These are phyloP conservation scores for Ophioninae sp. DNA, from an alignment of 2,888 invertebrate genomes.

Conservation along the genomic window DNA sequence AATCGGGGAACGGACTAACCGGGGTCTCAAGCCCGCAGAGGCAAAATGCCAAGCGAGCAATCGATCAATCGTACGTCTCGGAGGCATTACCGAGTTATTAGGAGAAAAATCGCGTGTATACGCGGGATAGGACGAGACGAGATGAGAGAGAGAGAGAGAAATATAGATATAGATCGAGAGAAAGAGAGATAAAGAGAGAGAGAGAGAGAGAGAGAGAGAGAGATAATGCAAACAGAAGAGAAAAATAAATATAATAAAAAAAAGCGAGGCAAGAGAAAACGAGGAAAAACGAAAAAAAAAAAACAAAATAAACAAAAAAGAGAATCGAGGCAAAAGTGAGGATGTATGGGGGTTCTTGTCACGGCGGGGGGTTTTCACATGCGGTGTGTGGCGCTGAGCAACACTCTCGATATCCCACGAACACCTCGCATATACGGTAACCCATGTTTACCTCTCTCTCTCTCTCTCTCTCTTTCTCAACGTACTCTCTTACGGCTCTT, in stretches of 20 bases:
- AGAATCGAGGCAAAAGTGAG: conserved; percentile 33
- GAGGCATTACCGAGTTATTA: conserved; percentile 58
- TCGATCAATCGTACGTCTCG: conserved; percentile 58
- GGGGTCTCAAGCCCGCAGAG: conserved; percentile 12
- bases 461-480: neutral
- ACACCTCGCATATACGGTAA: conserved; percentile 37
- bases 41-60: conserved; percentile 58
- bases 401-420: conserved; percentile 45
- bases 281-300: conserved; percentile 12
- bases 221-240: neutral
- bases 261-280: conserved; percentile 21
- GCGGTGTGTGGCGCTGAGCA: conserved; percentile 30
- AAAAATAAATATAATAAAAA: conserved; percentile 18
- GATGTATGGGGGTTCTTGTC: conserved; percentile 30
- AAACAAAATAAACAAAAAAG: conserved; percentile 5
- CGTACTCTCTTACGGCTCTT: conserved; percentile 50
- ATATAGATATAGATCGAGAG: conserved; percentile 42
- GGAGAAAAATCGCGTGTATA: conserved; percentile 32
- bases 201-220: conserved; percentile 3
- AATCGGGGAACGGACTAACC: conserved; percentile 11
- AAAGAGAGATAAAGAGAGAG: conserved; percentile 31
- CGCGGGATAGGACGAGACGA: neutral
- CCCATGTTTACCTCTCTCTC: conserved; percentile 50
- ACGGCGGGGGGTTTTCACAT: conserved; percentile 49
- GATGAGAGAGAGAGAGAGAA: conserved; percentile 25